Evolutionary conservation across 2,113 vertebrate species (phyloP).

Genomic region (Halichoerus grypus): DNA sequence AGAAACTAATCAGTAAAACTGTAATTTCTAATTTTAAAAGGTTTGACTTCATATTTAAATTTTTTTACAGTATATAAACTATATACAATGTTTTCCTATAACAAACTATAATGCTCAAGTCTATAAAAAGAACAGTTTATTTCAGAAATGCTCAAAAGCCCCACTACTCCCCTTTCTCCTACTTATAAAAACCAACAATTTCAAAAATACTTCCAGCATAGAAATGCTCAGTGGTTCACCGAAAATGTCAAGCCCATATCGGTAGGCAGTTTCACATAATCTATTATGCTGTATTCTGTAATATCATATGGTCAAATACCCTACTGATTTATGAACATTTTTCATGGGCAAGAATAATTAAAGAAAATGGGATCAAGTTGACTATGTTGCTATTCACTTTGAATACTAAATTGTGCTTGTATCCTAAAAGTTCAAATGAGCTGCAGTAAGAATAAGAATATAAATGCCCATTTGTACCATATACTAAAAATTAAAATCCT

Average conservation of each 20-base stretch:
- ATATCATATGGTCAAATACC: constrained; percentile 15
- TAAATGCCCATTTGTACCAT: background rate
- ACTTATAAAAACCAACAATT: constrained; percentile 68
- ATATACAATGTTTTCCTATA: constrained; percentile 32
- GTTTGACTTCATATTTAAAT: constrained; percentile 50
- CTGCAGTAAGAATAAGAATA: background rate
- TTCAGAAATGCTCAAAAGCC: constrained; percentile 38
- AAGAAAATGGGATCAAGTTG: constrained; percentile 20
- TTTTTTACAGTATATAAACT: constrained; percentile 54
- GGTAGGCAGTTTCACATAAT: constrained; percentile 40
- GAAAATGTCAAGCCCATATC: constrained; percentile 5
- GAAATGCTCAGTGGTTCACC: constrained; percentile 50
- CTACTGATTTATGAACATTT: constrained; percentile 9
- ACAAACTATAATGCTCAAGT: constrained; percentile 28
- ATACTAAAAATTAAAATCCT: constrained; percentile 34
- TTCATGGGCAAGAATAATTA: background rate
- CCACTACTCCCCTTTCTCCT: background rate
- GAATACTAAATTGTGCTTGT: constrained; percentile 52
- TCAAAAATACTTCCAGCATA: constrained; percentile 38
- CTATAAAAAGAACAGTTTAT: constrained; percentile 49
- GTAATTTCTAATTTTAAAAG: constrained; percentile 51
- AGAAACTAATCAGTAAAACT: background rate
- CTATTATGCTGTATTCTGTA: background rate
- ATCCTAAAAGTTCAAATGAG: constrained; percentile 53
- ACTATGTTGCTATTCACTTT: constrained; percentile 5